Base-by-base conservation (phyloP, 2,113 vertebrate species). In the Lepus timidus region DNA sequence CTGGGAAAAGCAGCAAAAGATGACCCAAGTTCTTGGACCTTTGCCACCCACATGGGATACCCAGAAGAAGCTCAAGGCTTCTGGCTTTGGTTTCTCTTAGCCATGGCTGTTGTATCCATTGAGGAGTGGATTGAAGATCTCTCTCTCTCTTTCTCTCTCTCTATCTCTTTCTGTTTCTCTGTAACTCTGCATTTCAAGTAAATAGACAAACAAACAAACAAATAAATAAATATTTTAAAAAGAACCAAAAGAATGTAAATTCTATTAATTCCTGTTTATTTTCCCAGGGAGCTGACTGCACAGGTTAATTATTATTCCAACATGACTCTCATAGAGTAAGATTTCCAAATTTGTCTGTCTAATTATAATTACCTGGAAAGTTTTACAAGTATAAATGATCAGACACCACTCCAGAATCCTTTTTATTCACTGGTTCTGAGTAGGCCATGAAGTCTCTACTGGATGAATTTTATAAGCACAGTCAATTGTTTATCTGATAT, bases 381-480 rank as follows among this genome's bases (percentile, higher is more conserved):
- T 79, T 36, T 27, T 85, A 73, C 31, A 68, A 23, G 64, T 4
- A 52, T 3, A 85, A 2, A 65, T 73, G 55, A 23, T 80, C 78
- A 79, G 39, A 9, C 6, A 1, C 2, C 7, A 88, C 13, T 81
- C 22, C 27, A 86, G 52, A 80, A 8, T 44, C 61, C 14, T 22
- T 39, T 84, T 74, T 52, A 75, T 58, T 75, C 49, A 88, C 2
- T 74, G 58, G 31, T 70, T 93, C 8, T 51, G 4, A 5, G 4
- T 1, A 29, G 5, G 14, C 64, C 11, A 6, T 64, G 1, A 90
- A 65, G 36, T 75, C 8, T 80, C 4, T 14, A 78, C 61, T 83
- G 80, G 36, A 85, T 85, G 88, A 61, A 90, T 58, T 94, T 84
- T 71, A 17, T 52, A 65, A 67, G 20, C 6, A 90, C 8, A 68